Conservation (phyloP, 2,797 vertebrate species). For the Odontamblyopus lacepedii region DNA sequence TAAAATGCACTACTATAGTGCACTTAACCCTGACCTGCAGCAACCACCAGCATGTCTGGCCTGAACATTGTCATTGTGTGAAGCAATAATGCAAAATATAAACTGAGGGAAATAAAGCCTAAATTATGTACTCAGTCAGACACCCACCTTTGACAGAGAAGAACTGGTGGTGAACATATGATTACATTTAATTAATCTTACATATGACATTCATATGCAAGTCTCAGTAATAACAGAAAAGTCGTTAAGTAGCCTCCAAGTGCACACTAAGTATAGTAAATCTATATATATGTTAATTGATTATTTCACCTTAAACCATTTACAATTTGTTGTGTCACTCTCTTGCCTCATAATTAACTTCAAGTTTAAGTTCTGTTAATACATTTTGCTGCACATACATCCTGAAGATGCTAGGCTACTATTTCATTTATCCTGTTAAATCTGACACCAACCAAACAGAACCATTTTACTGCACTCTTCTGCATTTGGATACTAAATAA, state of each 20-base stretch:
- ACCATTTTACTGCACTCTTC: background rate
- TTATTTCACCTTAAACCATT: too few species aligned
- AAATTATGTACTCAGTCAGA: background rate
- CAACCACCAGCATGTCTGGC: background rate
- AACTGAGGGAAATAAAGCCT: background rate
- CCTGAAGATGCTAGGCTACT: background rate
- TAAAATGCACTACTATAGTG: background rate
- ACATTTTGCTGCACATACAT: too few species aligned
- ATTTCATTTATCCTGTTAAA: background rate
- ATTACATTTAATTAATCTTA: too few species aligned
- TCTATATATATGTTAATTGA: too few species aligned
- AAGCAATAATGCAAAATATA: background rate
- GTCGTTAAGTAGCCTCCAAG: too few species aligned
- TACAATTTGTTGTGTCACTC: too few species aligned
- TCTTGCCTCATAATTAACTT: too few species aligned
- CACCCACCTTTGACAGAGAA: background rate
- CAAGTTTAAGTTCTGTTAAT: too few species aligned
- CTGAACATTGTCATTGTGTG: background rate
- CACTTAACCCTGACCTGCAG: background rate
- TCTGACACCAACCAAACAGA: background rate
- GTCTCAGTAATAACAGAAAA: too few species aligned
- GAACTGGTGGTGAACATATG: too few species aligned
- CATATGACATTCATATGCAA: too few species aligned
- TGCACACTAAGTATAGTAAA: too few species aligned
- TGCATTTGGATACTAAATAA: background rate